Conservation (phyloP, 2,113 vertebrate species). For the Oceanites oceanicus region DNA sequence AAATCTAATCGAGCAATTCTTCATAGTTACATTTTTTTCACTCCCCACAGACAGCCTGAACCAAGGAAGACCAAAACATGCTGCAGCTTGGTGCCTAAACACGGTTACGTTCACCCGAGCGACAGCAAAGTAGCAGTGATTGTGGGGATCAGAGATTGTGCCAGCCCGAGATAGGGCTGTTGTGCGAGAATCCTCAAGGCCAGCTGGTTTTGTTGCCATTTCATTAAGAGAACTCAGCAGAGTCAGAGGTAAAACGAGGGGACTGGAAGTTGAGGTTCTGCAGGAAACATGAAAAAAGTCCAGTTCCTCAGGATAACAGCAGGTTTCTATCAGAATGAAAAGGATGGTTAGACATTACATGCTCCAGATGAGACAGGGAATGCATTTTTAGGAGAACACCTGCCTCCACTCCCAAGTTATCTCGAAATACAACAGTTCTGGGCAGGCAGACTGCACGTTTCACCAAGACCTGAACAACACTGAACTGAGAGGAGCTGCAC, state of each 20-base stretch:
- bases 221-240: background rate
- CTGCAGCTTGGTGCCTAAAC: background rate
- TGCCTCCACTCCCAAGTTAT: background rate
- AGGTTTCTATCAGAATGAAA: background rate
- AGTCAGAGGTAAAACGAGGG: background rate
- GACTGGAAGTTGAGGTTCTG: background rate
- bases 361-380: background rate
- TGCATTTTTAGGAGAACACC: background rate
- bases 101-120: fast-evolving
- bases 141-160: background rate
- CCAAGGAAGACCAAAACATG: background rate
- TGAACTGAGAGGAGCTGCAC: background rate
- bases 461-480: background rate
- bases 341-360: background rate
- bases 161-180: background rate
- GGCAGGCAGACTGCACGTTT: fast-evolving
- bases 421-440: background rate
- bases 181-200: background rate
- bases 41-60: background rate
- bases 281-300: background rate
- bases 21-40: fast-evolving
- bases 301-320: background rate
- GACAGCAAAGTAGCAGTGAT: background rate
- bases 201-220: background rate
- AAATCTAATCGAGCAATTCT: background rate